Evolutionary conservation across 2,113 vertebrate species (phyloP), one percentile per base, ranked within the genome.

Genomic region (Macrotis lagotis): DNA sequence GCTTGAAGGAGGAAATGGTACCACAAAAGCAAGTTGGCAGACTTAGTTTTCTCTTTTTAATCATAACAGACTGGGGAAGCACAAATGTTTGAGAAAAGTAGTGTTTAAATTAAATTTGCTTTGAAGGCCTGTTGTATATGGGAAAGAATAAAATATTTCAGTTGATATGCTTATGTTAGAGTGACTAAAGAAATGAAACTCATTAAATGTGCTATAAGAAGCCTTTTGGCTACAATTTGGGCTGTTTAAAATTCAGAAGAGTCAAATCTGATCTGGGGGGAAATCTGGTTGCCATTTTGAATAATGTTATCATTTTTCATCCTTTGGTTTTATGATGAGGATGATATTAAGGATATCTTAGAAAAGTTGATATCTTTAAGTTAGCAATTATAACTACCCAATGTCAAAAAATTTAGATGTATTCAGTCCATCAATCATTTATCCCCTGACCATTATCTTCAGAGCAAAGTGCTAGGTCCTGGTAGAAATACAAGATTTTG

Each of bases 41-140:
- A 96, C 26, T 94, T 0, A 93, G 51, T 37, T 94, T 92, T 92
- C 94, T 51, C 25, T 31, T 93, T 24, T 93, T 94, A 59, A 53
- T 48, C 16, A 90, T 19, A 93, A 89, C 95, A 37, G 94, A 10
- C 48, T 89, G 49, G 95, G 52, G 94, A 90, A 95, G 53, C 4
- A 92, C 91, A 94, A 91, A 94, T 52, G 91, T 96, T 96, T 94
- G 95, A 91, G 88, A 96, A 96, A 96, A 48, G 0, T 49, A 83
- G 47, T 92, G 83, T 91, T 52, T 91, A 48, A 93, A 48, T 93
- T 93, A 50, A 24, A 6, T 91, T 96, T 96, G 22, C 55, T 96
- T 44, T 91, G 50, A 94, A 91, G 51, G 28, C 4, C 90, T 88
- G 31, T 90, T 91, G 50, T 19, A 89, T 95, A 19, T 97, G 50